Evolutionary conservation across 1,140 invertebrate genomes (phyloP), one percentile per base, ranked within the genome.

Genomic region (Aphaenogaster floridana): DNA sequence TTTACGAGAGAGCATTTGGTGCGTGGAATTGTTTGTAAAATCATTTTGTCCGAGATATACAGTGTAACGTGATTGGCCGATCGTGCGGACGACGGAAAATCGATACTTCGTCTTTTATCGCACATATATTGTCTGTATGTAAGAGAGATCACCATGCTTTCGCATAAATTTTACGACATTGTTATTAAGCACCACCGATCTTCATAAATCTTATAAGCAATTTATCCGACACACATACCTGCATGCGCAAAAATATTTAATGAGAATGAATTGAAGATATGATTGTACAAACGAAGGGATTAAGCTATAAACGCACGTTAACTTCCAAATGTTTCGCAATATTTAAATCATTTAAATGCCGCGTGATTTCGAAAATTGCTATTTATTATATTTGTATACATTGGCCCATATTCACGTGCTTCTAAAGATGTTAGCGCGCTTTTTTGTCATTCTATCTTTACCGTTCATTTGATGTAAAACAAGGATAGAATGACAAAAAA

Each of bases 11-110:
- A 66, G 17, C 61, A 36, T 66, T 79, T 66, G 45, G 21, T 39
- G 39, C 28, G 42, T 6, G 42, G 21, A 48, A 79, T 79, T 79
- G 34, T 79, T 79, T 36, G 28, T 66, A 39, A 66, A 66, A 50
- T 66, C 15, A 28, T n/a, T 36, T 28, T 21, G 34, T 6, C 13
- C 50, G 52, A 36, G 50, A 76, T 76, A 76, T 57, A 50, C 39
- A 50, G 21, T 39, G 57, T n/a, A 78, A 48, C 59, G 28, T 9
- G 17, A 66, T 13, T 4, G 34, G 28, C 28, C 39, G 42, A 42
- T 57, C 52, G 36, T 36, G 34, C 6, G 57, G 36, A 34, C 76
- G 45, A 48, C 17, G 34, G 34, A 45, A 50, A 79, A 66, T 79
- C 15, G 61, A 50, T 52, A 66, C 45, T 28, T 79, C 11, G 15